A percentile compares a stretch with the other conserved stretches of the same genome.
Conservation (phyloP, 2,888 invertebrate species). For the Habroteleia sp. region DNA sequence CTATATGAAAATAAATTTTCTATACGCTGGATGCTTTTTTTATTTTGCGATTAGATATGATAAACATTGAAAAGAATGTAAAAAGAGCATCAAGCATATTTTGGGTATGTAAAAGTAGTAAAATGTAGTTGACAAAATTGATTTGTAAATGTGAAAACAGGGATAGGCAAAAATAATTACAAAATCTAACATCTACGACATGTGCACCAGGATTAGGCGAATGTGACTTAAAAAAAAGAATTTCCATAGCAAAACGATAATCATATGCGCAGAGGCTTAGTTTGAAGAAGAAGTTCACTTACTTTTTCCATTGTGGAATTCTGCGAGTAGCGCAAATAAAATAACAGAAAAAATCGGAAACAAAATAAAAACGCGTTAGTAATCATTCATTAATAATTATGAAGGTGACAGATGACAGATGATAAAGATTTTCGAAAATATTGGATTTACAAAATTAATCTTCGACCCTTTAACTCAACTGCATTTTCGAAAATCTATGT, state of each 20-base stretch:
- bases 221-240: slow-evolving; percentile 65
- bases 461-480: no score
- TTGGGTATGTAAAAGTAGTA: background rate
- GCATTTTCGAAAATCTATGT: slow-evolving; percentile 70
- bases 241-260: slow-evolving; percentile 66
- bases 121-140: slow-evolving; percentile 10
- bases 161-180: slow-evolving; percentile 31
- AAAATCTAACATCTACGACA: slow-evolving; percentile 66
- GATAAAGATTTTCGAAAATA: slow-evolving; percentile 71
- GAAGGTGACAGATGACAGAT: slow-evolving; percentile 70
- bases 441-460: no score
- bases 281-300: slow-evolving; percentile 83
- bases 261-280: slow-evolving; percentile 73
- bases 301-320: slow-evolving; percentile 98
- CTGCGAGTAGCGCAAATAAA: slow-evolving; percentile 84
- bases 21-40: no score
- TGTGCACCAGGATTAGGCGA: slow-evolving; percentile 68
- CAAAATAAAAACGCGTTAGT: slow-evolving; percentile 81
- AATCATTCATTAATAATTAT: slow-evolving; percentile 68
- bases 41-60: no score
- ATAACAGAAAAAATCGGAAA: slow-evolving; percentile 81
- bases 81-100: slow-evolving; percentile 6
- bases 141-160: slow-evolving; percentile 20
- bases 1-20: no score
- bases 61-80: no score